These are phyloP conservation scores for Sceliomorpha sp. DNA, from an alignment of 2,888 invertebrate genomes.

Conservation along the genomic window DNA sequence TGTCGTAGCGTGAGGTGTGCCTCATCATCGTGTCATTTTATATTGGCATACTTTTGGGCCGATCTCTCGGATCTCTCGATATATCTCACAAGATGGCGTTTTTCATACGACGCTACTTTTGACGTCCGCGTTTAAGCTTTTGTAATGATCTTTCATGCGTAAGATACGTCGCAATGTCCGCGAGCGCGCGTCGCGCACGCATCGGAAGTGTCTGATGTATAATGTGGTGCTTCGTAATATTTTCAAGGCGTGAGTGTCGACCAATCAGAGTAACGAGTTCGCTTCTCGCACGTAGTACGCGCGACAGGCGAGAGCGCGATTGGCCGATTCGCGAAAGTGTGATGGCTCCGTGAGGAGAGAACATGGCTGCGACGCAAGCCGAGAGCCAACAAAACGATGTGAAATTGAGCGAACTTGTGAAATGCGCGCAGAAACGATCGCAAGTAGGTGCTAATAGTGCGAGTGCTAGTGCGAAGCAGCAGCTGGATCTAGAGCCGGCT, in stretches of 20 bases:
- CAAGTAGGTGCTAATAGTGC: conserved; percentile 80
- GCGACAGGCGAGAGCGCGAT: too few species aligned
- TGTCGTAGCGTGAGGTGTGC: too few species aligned
- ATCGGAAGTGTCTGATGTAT: conserved; percentile 53
- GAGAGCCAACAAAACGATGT: conserved; percentile 90
- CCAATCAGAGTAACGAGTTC: conserved; percentile 62
- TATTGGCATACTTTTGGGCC: too few species aligned
- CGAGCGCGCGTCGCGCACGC: not conserved
- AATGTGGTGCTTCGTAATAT: conserved; percentile 68
- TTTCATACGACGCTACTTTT: conserved; percentile 73
- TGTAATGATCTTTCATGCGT: conserved; percentile 55
- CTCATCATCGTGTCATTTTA: too few species aligned
- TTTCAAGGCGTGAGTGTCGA: conserved; percentile 59
- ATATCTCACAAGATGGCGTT: conserved; percentile 68
- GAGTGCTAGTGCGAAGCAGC: conserved; percentile 74
- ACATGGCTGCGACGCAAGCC: conserved; percentile 93
- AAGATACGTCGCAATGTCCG: conserved; percentile 6
- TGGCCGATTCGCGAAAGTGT: conserved; percentile 71
- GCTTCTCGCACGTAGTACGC: too few species aligned
- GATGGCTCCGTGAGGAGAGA: conserved; percentile 79
- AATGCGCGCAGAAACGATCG: conserved; percentile 82
- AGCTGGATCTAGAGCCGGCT: conserved; percentile 71
- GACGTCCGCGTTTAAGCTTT: conserved; percentile 68
- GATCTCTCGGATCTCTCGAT: too few species aligned
- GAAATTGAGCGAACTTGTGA: conserved; percentile 71